Evolutionary conservation across 2,888 invertebrate species (phyloP).

Genomic region (Amaurobius ferox): DNA sequence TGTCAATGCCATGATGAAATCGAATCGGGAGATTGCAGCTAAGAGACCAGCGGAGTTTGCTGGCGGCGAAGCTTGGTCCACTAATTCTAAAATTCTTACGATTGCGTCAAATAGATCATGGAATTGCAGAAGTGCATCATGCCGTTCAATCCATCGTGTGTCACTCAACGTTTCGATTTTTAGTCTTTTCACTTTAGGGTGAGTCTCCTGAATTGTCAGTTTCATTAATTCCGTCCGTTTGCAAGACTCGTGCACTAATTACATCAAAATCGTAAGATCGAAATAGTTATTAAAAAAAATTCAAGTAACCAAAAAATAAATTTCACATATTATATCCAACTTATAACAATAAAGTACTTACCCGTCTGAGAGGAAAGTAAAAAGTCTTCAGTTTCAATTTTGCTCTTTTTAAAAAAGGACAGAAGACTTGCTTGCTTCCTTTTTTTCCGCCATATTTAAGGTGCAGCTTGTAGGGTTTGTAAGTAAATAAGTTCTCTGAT

Average conservation of each 20-base stretch:
- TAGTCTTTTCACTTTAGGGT: too few species aligned
- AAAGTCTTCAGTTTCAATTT: neutral
- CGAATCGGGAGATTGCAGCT: too few species aligned
- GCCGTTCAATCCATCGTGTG: neutral
- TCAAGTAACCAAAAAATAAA: too few species aligned
- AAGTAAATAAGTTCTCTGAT: too few species aligned
- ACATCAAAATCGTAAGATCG: neutral
- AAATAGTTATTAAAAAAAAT: neutral
- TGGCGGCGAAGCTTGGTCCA: neutral
- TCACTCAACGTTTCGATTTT: neutral
- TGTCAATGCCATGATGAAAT: neutral
- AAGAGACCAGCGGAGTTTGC: too few species aligned
- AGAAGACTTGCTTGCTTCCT: conserved; percentile 1
- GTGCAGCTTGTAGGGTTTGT: too few species aligned
- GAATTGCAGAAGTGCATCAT: neutral
- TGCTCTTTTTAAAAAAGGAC: neutral
- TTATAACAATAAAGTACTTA: too few species aligned
- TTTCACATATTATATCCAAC: too few species aligned
- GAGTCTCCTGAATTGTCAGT: too few species aligned
- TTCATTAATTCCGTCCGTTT: neutral
- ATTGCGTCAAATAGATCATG: neutral
- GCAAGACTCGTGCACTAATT: neutral
- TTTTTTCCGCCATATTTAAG: conserved; percentile 9
- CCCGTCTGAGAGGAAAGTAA: neutral
- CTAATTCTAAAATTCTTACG: neutral